Conservation (phyloP, 2,797 vertebrate species). For the Rhincodon typus region DNA sequence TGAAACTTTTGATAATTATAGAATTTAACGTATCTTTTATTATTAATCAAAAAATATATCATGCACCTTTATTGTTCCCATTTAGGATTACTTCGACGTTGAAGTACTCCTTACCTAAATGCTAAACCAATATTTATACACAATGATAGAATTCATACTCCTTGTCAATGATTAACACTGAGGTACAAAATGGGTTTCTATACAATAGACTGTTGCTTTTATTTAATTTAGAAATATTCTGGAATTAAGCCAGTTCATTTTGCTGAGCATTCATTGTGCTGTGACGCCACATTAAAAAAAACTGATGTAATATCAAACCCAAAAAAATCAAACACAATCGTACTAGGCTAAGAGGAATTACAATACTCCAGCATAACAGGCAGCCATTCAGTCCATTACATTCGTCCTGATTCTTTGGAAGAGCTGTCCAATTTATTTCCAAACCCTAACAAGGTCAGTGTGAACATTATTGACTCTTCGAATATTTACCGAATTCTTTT, state of each 20-base stretch:
- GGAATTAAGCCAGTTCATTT: neutral
- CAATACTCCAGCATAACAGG: neutral
- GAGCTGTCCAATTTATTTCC: no score
- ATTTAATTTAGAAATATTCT: constrained; percentile 1
- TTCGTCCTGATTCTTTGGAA: neutral
- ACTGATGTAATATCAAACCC: neutral
- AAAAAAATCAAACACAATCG: neutral
- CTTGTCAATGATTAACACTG: neutral
- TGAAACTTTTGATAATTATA: neutral
- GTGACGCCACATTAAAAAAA: neutral
- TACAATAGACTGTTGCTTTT: constrained; percentile 2
- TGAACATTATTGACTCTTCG: neutral
- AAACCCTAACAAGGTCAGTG: no score
- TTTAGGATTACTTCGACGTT: neutral
- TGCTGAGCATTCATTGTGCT: neutral
- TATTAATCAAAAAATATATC: neutral
- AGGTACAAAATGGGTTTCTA: neutral
- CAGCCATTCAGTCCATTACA: neutral
- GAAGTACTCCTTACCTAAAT: neutral
- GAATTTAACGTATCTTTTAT: neutral
- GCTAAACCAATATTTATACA: neutral
- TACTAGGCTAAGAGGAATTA: neutral
- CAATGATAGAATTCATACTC: neutral
- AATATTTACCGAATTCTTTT: neutral
- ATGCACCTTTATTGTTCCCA: neutral